These are phyloP conservation scores for Masticophis lateralis DNA, from an alignment of 2,797 vertebrate species.

Conservation along the genomic window DNA sequence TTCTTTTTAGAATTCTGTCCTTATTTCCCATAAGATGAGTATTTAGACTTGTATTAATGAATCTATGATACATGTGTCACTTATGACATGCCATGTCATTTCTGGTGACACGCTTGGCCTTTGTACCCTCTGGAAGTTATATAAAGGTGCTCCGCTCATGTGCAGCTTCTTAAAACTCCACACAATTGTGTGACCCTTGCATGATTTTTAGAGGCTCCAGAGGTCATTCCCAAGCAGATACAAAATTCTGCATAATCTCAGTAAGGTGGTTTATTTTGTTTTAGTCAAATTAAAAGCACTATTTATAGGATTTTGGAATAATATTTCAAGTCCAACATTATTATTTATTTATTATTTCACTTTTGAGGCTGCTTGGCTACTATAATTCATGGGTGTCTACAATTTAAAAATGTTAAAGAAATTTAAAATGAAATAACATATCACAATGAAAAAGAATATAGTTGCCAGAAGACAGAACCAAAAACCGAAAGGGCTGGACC, in stretches of 20 bases:
- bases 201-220: neutral
- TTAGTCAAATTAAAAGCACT: neutral
- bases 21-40: neutral
- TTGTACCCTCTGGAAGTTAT: neutral
- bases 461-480: neutral
- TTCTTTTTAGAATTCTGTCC: neutral
- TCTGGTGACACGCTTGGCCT: neutral
- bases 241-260: neutral
- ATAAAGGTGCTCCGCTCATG: neutral
- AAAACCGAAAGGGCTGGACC: neutral
- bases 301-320: neutral
- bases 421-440: neutral
- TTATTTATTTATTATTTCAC: neutral
- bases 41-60: neutral
- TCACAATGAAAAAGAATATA: neutral
- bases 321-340: neutral
- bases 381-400: neutral
- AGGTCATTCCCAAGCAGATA: neutral
- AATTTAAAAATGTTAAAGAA: neutral
- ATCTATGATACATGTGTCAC: neutral
- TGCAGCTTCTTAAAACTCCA: neutral
- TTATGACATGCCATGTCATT: neutral
- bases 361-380: neutral
- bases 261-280: neutral
- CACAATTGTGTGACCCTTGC: neutral